Base-by-base conservation (phyloP, 2,113 vertebrate genomes). In the Pomatostomus ruficeps region DNA sequence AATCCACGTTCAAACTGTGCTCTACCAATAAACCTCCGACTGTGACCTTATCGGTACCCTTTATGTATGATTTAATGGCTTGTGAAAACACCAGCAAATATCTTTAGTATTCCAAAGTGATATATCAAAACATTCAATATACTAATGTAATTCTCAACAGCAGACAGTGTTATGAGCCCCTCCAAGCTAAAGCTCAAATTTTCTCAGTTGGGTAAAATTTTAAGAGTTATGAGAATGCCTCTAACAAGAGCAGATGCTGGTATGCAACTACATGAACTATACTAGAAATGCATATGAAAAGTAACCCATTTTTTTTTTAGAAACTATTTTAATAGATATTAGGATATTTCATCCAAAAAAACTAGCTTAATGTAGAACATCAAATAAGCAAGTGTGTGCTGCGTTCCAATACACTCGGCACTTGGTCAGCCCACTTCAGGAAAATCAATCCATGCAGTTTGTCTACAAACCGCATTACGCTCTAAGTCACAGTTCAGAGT, bases 391-490 rank as follows among this genome's bases (percentile, higher is more conserved):
- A 85, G 33, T n/a, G 54, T 48, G 81, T 59, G 51, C 28, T 66
- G 81, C 51, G 88, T 94, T 91, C 89, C 85, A 89, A 91, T 23
- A 80, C 78, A 85, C 77, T 82, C 75, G 77, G 92, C 83, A 80
- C 70, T 96, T 83, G 92, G 88, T 81, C 91, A 96, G 90, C 28
- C 82, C 72, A 63, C 90, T 96, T 90, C 72, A 93, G 76, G 63
- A 93, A 97, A 96, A 97, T 97, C 96, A 93, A 86, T 96, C n/a
- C 1, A 0, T 24, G 81, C 68, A 72, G 85, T 93, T 95, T 88
- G 85, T 81, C 90, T 91, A 74, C 91, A 92, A 94, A 84, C 36
- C 1, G 1, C 2, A 20, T 66, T 89, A 68, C 1, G 23, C 33
- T 18, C 82, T n/a, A 36, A 95, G 90, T 42, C 88, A 49, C 85